A percentile compares a stretch with the other conserved stretches of the same genome.
phyloP scores from a whole-genome alignment of 1,140 invertebrate species.

The Bombus haemorrhoidalis region DNA sequence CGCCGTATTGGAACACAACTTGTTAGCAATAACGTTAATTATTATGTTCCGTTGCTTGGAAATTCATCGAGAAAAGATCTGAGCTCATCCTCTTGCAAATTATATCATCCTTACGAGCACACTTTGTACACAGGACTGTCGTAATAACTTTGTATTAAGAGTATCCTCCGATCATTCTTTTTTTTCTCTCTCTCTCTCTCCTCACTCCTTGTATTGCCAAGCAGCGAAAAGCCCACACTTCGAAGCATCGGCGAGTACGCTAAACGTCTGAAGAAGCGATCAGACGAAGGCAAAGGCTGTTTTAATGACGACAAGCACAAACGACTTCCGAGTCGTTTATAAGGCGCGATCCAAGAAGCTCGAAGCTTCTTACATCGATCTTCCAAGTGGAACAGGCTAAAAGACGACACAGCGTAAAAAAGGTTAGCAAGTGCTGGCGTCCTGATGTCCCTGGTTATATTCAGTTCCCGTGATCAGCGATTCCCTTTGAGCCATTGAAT shows the following conservation, averaged over 20 bases:
- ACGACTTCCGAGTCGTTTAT: not conserved
- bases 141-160: not conserved
- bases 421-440: not conserved
- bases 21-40: too few species aligned
- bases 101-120: not conserved
- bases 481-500: constrained; percentile 62
- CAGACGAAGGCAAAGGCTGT: not conserved
- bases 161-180: not conserved
- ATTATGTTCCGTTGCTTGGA: too few species aligned
- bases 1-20: too few species aligned
- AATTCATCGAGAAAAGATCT: too few species aligned
- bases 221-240: not conserved
- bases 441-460: constrained; percentile 1
- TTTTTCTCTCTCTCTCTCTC: too few species aligned
- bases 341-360: not conserved
- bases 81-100: too few species aligned
- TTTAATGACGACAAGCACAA: constrained; percentile 1
- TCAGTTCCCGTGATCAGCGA: constrained; percentile 33
- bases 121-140: not conserved
- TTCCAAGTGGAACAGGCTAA: not conserved
- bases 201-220: not conserved
- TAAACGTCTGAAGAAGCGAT: not conserved
- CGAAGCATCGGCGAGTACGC: not conserved
- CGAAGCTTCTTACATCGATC: constrained; percentile 6
- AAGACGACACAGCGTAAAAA: constrained; percentile 2